phyloP scores from a whole-genome alignment of 1,140 invertebrate genomes.

The Drosophila guanche region DNA sequence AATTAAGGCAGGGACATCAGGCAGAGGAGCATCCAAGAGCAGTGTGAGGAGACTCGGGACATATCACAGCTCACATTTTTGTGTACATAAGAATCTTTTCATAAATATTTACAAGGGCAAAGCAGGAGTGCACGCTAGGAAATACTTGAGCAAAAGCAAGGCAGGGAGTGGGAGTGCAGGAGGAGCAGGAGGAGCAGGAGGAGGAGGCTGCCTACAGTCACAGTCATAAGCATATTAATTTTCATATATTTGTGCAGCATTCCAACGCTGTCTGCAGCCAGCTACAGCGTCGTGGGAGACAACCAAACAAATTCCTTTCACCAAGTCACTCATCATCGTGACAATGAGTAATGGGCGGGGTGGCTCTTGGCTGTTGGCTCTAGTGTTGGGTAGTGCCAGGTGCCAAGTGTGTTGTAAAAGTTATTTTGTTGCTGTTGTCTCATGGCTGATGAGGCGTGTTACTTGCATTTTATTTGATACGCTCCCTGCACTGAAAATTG shows the following conservation, averaged over 20 bases:
- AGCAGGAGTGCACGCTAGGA: too few species aligned
- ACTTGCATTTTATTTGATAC: slow-evolving; percentile 75
- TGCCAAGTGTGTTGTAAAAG: slow-evolving; percentile 24
- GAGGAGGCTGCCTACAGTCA: too few species aligned
- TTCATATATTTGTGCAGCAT: too few species aligned
- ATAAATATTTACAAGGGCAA: slow-evolving; percentile 77
- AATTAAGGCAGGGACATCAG: too few species aligned
- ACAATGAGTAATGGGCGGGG: slow-evolving; percentile 49
- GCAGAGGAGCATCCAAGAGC: too few species aligned
- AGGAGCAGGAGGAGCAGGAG: too few species aligned
- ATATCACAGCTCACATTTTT: slow-evolving; percentile 72
- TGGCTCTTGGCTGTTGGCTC: background rate
- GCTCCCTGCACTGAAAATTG: slow-evolving; percentile 54
- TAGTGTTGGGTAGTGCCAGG: background rate
- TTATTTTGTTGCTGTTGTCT: slow-evolving; percentile 46
- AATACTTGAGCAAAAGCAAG: slow-evolving; percentile 15
- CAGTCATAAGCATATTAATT: too few species aligned
- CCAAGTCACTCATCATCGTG: slow-evolving; percentile 70
- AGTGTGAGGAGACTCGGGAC: too few species aligned
- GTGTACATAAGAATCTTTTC: slow-evolving; percentile 72
- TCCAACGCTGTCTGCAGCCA: too few species aligned
- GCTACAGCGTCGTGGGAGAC: slow-evolving; percentile 4
- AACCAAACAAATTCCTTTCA: slow-evolving; percentile 62
- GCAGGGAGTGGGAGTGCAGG: background rate
- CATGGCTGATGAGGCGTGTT: slow-evolving; percentile 77